Percentiles rank a stretch among this genome's conserved stretches.
These are phyloP conservation scores for Columbina picui DNA, from an alignment of 2,113 vertebrate genomes.

Conservation along the genomic window DNA sequence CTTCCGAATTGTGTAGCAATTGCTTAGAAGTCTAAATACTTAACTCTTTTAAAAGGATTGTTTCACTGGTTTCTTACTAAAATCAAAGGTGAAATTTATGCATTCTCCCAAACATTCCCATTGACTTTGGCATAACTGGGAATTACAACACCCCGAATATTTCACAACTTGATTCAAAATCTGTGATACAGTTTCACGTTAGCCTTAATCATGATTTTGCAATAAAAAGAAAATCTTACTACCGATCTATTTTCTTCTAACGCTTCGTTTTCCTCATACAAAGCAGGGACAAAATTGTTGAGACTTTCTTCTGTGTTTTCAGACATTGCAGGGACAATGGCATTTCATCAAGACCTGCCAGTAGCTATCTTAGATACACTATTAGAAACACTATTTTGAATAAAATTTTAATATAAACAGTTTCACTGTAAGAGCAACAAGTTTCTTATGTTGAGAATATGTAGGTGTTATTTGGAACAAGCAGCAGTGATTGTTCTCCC, in stretches of 20 bases:
- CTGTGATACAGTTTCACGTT: background rate
- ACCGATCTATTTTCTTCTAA: background rate
- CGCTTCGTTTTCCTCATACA: background rate
- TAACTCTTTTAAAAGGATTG: background rate
- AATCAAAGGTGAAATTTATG: background rate
- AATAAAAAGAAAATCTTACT: background rate
- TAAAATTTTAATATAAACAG: background rate
- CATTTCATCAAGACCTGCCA: background rate
- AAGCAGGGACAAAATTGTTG: background rate
- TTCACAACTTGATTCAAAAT: background rate
- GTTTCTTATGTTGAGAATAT: background rate
- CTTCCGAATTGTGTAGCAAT: background rate
- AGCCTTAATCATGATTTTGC: background rate
- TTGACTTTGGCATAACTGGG: background rate
- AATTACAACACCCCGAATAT: background rate
- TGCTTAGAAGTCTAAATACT: background rate
- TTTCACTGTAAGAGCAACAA: background rate
- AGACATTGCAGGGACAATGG: background rate
- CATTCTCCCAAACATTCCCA: background rate
- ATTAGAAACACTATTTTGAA: background rate
- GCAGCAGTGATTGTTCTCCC: background rate
- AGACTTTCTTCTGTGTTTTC: background rate
- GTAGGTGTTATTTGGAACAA: background rate
- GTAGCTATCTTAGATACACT: background rate
- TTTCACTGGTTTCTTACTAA: background rate